phyloP scores from a whole-genome alignment of 1,140 invertebrate species.

The Delia radicum region DNA sequence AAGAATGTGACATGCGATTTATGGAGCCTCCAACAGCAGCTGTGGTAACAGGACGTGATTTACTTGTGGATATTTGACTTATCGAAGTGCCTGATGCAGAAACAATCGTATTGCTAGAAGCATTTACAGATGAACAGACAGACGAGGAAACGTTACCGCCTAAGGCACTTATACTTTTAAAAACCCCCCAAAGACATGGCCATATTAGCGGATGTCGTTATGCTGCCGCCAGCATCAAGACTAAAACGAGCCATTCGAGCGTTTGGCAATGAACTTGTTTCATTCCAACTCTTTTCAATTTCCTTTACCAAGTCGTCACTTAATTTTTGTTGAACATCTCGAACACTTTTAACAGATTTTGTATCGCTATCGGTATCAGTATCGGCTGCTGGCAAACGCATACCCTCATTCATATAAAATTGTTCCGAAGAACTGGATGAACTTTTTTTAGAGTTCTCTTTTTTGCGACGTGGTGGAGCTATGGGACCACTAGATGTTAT shows the following conservation, averaged over 20 bases:
- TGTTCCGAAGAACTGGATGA: constrained; percentile 57
- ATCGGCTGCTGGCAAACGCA: constrained; percentile 39
- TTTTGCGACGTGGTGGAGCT: constrained; percentile 80
- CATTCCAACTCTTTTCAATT: constrained; percentile 47
- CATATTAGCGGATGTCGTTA: constrained; percentile 14
- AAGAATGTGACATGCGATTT: constrained; percentile 55
- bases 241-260: background rate
- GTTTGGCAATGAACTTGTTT: constrained; percentile 32
- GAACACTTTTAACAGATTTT: constrained; percentile 50
- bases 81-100: constrained; percentile 51
- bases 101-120: constrained; percentile 47
- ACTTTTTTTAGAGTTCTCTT: constrained; percentile 66
- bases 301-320: constrained; percentile 49
- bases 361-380: constrained; percentile 51
- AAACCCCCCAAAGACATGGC: constrained; percentile 13
- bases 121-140: constrained; percentile 38
- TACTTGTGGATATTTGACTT: constrained; percentile 52
- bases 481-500: constrained; percentile 61
- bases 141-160: constrained; percentile 34
- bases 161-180: constrained; percentile 25
- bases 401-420: constrained; percentile 43
- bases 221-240: background rate
- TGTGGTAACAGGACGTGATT: constrained; percentile 69
- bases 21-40: constrained; percentile 66
- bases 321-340: constrained; percentile 49